Percentiles rank a stretch among this genome's conserved stretches.
These are phyloP conservation scores for Bombus ignitus DNA, from an alignment of 1,140 invertebrate species.

Conservation along the genomic window DNA sequence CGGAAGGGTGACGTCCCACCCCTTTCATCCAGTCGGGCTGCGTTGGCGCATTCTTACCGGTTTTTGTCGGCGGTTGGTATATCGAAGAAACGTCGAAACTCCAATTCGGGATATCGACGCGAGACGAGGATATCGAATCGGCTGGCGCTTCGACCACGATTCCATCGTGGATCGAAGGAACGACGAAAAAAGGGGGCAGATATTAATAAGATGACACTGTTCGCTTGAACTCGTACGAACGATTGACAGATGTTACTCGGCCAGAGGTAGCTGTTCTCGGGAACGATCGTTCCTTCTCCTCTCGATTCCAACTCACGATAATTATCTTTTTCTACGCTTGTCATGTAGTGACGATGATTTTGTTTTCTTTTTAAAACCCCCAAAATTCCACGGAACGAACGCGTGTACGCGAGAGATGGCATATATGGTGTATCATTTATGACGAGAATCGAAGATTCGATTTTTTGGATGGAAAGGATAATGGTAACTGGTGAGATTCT, in stretches of 20 bases:
- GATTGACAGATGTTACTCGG: slow-evolving; percentile 58
- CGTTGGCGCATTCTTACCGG: slow-evolving; percentile 74
- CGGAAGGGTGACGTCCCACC: slow-evolving; percentile 74
- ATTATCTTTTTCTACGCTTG: slow-evolving; percentile 36
- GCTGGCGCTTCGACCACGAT: slow-evolving; percentile 50
- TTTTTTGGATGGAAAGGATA: background rate
- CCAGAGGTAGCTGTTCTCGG: background rate
- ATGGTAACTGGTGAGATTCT: slow-evolving; percentile 21
- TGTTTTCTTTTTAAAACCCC: background rate
- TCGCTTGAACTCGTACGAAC: slow-evolving; percentile 42
- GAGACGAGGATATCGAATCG: slow-evolving; percentile 15
- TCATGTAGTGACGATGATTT: background rate
- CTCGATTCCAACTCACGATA: background rate
- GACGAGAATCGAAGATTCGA: background rate
- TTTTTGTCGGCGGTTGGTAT: slow-evolving; percentile 73
- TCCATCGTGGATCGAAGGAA: slow-evolving; percentile 5
- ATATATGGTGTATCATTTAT: background rate
- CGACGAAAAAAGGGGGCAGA: slow-evolving; percentile 60
- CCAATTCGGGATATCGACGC: slow-evolving; percentile 54
- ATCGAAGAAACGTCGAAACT: slow-evolving; percentile 67
- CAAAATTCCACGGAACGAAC: background rate
- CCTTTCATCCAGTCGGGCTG: slow-evolving; percentile 55
- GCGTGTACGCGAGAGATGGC: background rate
- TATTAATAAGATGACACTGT: slow-evolving; percentile 72
- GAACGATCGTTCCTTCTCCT: background rate